A percentile compares a stretch with the other conserved stretches of the same genome.
These are phyloP conservation scores for Pygoscelis adeliae DNA, from an alignment of 2,113 vertebrate genomes.

Conservation along the genomic window DNA sequence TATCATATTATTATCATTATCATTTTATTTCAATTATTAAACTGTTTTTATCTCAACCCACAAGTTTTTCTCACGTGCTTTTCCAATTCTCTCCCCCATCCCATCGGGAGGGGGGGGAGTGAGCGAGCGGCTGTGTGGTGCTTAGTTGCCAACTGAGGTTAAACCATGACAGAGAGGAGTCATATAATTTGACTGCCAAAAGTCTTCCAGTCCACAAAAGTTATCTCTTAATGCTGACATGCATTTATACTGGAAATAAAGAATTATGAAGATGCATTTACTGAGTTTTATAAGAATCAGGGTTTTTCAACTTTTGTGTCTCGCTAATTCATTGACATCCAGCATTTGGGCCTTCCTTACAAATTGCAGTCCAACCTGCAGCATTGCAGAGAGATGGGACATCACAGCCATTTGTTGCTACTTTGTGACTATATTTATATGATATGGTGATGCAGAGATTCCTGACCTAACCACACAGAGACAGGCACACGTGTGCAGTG, in stretches of 20 bases:
- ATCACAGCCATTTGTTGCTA: background rate
- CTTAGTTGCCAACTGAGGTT: no score
- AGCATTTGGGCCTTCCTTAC: background rate
- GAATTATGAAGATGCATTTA: background rate
- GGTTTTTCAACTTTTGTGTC: rapidly evolving
- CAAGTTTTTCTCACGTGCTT: no score
- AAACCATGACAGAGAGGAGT: no score
- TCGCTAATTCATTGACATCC: background rate
- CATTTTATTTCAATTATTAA: no score
- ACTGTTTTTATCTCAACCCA: no score
- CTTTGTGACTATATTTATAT: background rate
- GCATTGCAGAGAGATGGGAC: background rate
- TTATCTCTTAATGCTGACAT: background rate
- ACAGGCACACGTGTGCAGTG: rapidly evolving
- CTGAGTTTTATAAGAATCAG: background rate
- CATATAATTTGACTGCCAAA: background rate
- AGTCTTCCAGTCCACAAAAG: background rate
- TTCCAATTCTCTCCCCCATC: no score
- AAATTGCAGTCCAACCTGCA: background rate
- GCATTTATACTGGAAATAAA: background rate
- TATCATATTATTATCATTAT: no score
- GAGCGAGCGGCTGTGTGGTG: no score
- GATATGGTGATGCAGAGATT: rapidly evolving
- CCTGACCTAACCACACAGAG: rapidly evolving
- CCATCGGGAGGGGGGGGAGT: no score